phyloP scores from a whole-genome alignment of 2,797 vertebrate genomes.

The Scyliorhinus canicula region DNA sequence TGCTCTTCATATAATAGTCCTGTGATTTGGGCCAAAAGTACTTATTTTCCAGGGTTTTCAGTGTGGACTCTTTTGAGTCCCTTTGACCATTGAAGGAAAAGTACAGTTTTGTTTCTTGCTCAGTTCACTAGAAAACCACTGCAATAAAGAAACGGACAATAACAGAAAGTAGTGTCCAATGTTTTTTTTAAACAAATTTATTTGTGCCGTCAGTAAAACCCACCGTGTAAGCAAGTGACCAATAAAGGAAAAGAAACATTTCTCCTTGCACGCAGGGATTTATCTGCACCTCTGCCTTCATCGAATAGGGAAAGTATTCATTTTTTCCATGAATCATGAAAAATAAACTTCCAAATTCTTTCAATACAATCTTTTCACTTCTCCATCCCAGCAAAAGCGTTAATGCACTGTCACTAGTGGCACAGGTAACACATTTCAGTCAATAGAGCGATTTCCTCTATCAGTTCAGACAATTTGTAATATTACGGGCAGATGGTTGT shows the following conservation, averaged over 20 bases:
- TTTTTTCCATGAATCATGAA: background rate
- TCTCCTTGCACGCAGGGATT: background rate
- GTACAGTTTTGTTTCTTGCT: background rate
- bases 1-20: background rate
- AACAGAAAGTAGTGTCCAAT: background rate
- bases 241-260: background rate
- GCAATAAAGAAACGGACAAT: background rate
- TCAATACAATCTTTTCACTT: background rate
- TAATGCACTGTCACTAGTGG: background rate
- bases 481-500: background rate
- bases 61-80: background rate
- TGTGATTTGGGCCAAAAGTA: background rate
- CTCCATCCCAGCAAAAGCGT: background rate
- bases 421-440: background rate
- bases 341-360: background rate
- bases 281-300: background rate
- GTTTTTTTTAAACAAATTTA: background rate
- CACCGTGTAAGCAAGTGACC: background rate
- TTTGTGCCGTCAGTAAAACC: background rate
- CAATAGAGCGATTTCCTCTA: background rate
- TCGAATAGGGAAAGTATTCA: background rate
- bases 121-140: background rate
- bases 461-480: background rate
- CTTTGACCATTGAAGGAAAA: background rate
- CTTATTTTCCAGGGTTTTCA: background rate